Evolutionary conservation across 1,140 invertebrate genomes (phyloP).

Genomic region (Babylonia areolata): DNA sequence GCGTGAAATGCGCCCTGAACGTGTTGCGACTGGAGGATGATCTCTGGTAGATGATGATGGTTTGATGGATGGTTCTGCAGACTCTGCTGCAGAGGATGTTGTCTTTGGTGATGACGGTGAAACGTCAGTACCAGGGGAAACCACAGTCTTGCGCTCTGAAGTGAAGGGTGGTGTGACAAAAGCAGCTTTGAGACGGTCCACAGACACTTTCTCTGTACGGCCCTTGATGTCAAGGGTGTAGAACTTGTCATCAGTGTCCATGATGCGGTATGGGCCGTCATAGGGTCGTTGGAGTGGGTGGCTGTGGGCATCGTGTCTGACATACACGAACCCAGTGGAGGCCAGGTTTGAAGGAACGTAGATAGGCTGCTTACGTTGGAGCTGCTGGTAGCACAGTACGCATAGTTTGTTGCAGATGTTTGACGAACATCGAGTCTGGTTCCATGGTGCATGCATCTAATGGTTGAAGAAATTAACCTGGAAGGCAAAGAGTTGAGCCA

Average conservation of each 20-base stretch:
- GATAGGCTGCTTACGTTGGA: background rate
- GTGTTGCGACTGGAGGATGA: too few relatives aligned
- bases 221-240: slow-evolving; percentile 33
- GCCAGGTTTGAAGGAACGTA: background rate
- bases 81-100: background rate
- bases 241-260: slow-evolving; percentile 19
- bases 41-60: background rate
- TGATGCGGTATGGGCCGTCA: slow-evolving; percentile 39
- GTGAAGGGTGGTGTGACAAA: background rate
- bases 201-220: too few relatives aligned
- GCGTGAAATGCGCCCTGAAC: background rate
- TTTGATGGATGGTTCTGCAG: background rate
- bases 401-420: slow-evolving; percentile 14
- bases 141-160: background rate
- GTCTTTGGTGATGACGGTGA: background rate
- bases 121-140: background rate
- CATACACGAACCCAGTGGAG: too few relatives aligned
- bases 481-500: slow-evolving; percentile 34
- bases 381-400: background rate
- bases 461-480: slow-evolving; percentile 26
- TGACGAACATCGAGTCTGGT: background rate
- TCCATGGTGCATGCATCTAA: background rate
- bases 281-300: too few relatives aligned
- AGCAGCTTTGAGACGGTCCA: background rate
- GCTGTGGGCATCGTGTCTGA: too few relatives aligned